Conservation (phyloP, 2,113 vertebrate species). For the Notothenia rossii region DNA sequence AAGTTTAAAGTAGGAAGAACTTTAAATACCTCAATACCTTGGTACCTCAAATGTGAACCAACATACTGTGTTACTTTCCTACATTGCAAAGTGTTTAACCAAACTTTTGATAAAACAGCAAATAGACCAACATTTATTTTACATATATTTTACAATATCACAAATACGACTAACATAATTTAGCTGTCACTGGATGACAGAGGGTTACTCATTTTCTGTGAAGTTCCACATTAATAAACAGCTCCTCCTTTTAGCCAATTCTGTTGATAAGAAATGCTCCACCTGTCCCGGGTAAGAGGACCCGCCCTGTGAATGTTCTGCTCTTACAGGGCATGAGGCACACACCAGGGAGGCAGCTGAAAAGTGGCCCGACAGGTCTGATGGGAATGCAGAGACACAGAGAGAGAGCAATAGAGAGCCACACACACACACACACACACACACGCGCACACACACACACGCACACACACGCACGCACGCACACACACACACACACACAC, state of each 20-base stretch:
- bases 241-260: conserved; percentile 38
- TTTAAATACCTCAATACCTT: neutral
- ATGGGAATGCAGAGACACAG: conserved; percentile 61
- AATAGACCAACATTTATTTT: neutral
- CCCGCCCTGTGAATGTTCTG: conserved; percentile 57
- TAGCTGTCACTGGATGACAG: neutral
- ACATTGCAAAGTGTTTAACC: neutral
- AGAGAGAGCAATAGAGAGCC: neutral
- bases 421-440: too few relatives aligned
- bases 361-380: conserved; percentile 84
- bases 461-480: too few relatives aligned
- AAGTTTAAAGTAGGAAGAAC: neutral
- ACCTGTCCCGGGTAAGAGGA: conserved; percentile 66
- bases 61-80: neutral
- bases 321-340: conserved; percentile 36
- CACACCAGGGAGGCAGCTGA: conserved; percentile 54
- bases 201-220: neutral
- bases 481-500: too few relatives aligned
- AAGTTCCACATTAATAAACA: neutral
- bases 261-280: conserved; percentile 36
- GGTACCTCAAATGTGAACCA: neutral
- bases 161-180: neutral
- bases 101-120: neutral
- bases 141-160: neutral
- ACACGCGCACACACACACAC: too few relatives aligned